These are phyloP conservation scores for Drosophila takahashii DNA, from an alignment of 1,140 invertebrate species.

Conservation along the genomic window DNA sequence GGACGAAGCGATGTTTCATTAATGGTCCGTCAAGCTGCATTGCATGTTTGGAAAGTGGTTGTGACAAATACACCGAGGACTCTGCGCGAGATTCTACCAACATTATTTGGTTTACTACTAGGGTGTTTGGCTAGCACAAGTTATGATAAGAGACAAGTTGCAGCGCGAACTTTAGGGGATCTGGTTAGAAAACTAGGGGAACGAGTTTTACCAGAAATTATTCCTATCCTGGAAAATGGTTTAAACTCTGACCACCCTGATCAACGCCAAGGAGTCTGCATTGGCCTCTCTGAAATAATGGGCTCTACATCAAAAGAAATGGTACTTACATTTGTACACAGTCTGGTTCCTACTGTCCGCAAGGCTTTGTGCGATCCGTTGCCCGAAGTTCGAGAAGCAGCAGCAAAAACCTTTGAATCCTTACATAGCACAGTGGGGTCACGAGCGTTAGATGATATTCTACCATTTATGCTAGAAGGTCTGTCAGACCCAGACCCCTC, in stretches of 20 bases:
- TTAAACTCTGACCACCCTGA: constrained; percentile 95
- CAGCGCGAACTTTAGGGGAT: constrained; percentile 98
- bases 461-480: constrained; percentile 94
- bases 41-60: constrained; percentile 99
- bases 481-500: constrained; percentile 91
- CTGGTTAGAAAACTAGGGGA: constrained; percentile 99
- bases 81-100: constrained; percentile 97
- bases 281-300: constrained; percentile 99
- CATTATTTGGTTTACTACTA: constrained; percentile 95
- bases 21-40: constrained; percentile 97
- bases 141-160: constrained; percentile 98
- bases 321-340: constrained; percentile 97
- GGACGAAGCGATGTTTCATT: constrained; percentile 98
- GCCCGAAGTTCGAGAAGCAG: constrained; percentile 96
- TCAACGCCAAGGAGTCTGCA: constrained; percentile 98
- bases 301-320: constrained; percentile 97
- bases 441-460: constrained; percentile 98
- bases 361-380: constrained; percentile 97
- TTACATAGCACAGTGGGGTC: constrained; percentile 97
- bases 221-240: constrained; percentile 97
- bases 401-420: constrained; percentile 98
- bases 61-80: constrained; percentile 98
- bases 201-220: constrained; percentile 98
- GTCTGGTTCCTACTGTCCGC: constrained; percentile 97
- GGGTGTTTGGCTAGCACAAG: constrained; percentile 97